Base-by-base conservation (phyloP, 2,888 invertebrate species). In the Dermolepida albohirtum region DNA sequence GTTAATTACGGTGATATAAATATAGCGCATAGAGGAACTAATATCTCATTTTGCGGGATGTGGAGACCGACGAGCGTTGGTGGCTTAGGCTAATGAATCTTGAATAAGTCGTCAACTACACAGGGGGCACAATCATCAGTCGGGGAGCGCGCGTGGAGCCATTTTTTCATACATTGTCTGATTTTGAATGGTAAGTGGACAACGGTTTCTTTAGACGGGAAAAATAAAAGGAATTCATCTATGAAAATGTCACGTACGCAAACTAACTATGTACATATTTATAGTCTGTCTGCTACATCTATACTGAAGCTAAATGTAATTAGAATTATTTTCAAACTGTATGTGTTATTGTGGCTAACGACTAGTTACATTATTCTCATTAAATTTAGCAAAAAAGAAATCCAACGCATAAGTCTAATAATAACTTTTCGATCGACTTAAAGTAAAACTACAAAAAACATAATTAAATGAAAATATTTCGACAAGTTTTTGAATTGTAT, bases 81-180 rank as follows among this genome's bases (percentile, higher is more conserved):
- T 51, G 66, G 41, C 59, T 51, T 43, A 51, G 50, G 57, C 66
- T 66, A 66, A 66, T 62, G 66, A 66, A 66, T 59, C 66, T 66
- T 66, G 66, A 66, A 66, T 62, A 51, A 57, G 59, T 66, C 62
- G 59, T 66, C 59, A 66, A 57, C 66, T 57, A 50, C 59, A 27
- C 59, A 16, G 22, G 49, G 59, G 50, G 50, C 16, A 27, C 66
- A 66, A 59, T 66, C 59, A 66, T 59, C 66, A 50, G 66, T 62
- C 47, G 66, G 66, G 59, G 66, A 62, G 49, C 66, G 66, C 66
- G 66, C 66, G 66, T 66, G 66, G 55, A 59, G 43, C 66, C 22
- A 40, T 50, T 59, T 66, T 57, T 66, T 49, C 52, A 44, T 54
- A 52, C 34, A 54, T 65, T 65, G 51, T 64, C 50, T 50, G 54